Percentiles rank a stretch among this genome's conserved stretches.
These are phyloP conservation scores for Lasioglossum lativentre DNA, from an alignment of 2,888 invertebrate species.

Conservation along the genomic window DNA sequence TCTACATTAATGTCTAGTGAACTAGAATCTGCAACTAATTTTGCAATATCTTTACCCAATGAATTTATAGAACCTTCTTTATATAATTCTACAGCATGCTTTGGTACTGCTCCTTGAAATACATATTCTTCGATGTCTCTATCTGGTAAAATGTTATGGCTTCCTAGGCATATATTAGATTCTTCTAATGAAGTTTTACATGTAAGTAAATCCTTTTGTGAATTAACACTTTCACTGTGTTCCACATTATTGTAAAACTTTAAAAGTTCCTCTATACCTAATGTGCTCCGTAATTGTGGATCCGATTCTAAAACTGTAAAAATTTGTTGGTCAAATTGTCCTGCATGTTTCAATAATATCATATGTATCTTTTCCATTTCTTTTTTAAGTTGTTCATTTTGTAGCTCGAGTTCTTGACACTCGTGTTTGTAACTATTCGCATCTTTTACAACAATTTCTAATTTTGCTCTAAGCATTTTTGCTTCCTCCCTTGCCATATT, in stretches of 20 bases:
- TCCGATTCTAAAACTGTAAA: constrained; percentile 80
- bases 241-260: constrained; percentile 79
- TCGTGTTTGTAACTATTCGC: constrained; percentile 90
- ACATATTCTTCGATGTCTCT: constrained; percentile 87
- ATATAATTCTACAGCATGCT: constrained; percentile 86
- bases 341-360: constrained; percentile 89
- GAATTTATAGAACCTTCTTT: constrained; percentile 81
- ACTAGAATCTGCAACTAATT: constrained; percentile 72
- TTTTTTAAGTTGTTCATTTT: constrained; percentile 91
- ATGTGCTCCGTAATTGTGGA: constrained; percentile 78
- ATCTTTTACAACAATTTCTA: constrained; percentile 92
- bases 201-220: constrained; percentile 66
- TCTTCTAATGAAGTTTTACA: constrained; percentile 72
- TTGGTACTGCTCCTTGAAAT: constrained; percentile 88
- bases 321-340: constrained; percentile 87
- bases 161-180: constrained; percentile 51
- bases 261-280: constrained; percentile 78
- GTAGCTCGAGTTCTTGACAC: constrained; percentile 91
- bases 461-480: constrained; percentile 91
- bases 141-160: constrained; percentile 69
- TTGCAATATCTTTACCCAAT: constrained; percentile 79
- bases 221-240: constrained; percentile 61
- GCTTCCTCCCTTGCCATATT: constrained; percentile 97
- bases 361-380: constrained; percentile 93
- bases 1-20: constrained; percentile 71